phyloP scores from a whole-genome alignment of 1,140 invertebrate species.

The Calycopis cecrops region DNA sequence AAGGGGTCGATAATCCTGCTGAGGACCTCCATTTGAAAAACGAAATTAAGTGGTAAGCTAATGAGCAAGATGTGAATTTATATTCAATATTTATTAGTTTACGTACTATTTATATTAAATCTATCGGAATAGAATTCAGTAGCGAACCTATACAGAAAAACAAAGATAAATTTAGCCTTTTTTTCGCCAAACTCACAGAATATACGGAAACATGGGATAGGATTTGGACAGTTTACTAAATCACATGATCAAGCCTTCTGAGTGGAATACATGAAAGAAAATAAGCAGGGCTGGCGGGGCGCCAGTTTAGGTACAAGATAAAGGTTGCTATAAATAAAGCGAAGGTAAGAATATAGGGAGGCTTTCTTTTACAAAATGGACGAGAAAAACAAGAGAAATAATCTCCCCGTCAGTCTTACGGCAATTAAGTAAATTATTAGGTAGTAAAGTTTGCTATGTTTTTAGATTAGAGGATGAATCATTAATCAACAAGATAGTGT shows the following conservation, averaged over 20 bases:
- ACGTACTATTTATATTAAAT: too few relatives aligned
- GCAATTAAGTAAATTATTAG: slow-evolving; percentile 7
- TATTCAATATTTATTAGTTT: too few relatives aligned
- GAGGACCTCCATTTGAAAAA: too few relatives aligned
- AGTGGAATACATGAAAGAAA: slow-evolving; percentile 27
- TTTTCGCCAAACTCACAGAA: not conserved
- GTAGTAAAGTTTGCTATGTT: slow-evolving; percentile 14
- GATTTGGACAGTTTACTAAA: slow-evolving; percentile 25
- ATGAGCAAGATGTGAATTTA: too few relatives aligned
- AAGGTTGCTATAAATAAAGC: slow-evolving; percentile 20
- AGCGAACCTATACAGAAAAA: not conserved
- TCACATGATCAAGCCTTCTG: slow-evolving; percentile 28
- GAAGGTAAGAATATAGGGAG: slow-evolving; percentile 17
- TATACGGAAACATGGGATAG: slow-evolving; percentile 16
- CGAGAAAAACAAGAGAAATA: not conserved
- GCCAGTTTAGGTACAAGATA: slow-evolving; percentile 27
- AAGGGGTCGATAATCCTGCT: too few relatives aligned
- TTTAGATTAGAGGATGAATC: not conserved
- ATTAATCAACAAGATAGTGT: too few relatives aligned
- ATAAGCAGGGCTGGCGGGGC: slow-evolving; percentile 25
- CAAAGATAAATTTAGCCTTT: not conserved
- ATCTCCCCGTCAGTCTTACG: slow-evolving; percentile 1
- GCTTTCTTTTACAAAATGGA: slow-evolving; percentile 3
- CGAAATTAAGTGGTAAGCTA: too few relatives aligned
- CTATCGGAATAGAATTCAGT: too few relatives aligned